Base-by-base conservation (phyloP, 1,140 invertebrate genomes). In the Colletes latitarsis region DNA sequence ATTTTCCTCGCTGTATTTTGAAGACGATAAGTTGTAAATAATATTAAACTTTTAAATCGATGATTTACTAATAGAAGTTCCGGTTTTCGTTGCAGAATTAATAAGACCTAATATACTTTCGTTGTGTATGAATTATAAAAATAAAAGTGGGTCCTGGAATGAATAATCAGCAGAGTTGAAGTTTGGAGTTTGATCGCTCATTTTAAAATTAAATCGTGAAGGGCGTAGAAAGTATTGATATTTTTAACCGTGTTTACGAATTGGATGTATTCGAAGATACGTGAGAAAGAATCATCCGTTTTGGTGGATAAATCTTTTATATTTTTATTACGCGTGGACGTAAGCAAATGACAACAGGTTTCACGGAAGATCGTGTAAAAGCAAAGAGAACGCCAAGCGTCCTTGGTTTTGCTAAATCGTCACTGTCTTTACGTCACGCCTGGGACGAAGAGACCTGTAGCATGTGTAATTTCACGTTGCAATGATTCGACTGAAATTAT, bases 371-470 rank as follows among this genome's bases (percentile, higher is more conserved):
- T 19, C 21, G 15, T 52, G 15, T 19, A 71, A 21, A 67, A 55
- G 30, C 41, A 57, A 55, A 71, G 76, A 72, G 76, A 78, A 78
- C 30, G 68, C 3, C 3, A 12, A 41, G 6, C 6, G 76, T 53
- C 76, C 76, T 78, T 78, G 68, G 57, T 69, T 8, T 49, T 1
- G 17, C 66, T 69, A 39, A 72, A 71, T 53, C 46, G 46, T 52
- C 57, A 19, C 52, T 52, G 55, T 3, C 9, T 10, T 21, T 70
- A 4, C 53, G n/a, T 14, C 2, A 52, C 21, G 21, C 6, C 15
- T 41, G 17, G 10, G 4, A 12, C 21, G 14, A 75, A 52, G 30
- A 39, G 0, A 76, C 55, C n/a, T 46, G 55, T 71, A 46, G 30
- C 19, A 17, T 4, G n/a, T 46, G 15, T 17, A 15, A 64, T 53